These are phyloP conservation scores for Xestoiulus laeticollis DNA, from an alignment of 2,888 invertebrate genomes.

Conservation along the genomic window DNA sequence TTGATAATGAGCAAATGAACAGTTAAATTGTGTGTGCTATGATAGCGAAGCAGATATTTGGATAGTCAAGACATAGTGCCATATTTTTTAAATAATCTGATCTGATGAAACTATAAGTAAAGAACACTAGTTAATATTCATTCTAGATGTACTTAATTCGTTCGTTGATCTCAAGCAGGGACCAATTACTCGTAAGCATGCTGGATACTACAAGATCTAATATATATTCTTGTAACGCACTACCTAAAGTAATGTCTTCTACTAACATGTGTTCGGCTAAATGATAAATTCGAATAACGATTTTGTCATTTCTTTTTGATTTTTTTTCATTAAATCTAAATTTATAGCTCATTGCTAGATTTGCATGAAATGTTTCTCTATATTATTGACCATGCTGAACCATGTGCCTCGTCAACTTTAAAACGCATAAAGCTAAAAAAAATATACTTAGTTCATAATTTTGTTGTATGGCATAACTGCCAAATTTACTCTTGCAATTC, in stretches of 20 bases:
- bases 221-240: neutral
- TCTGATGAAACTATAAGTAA: neutral
- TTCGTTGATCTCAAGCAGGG: neutral
- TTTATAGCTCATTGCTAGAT: neutral
- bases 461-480: neutral
- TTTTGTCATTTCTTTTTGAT: neutral
- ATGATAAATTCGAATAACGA: neutral
- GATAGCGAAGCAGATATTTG: neutral
- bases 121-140: neutral
- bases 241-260: neutral
- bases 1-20: neutral
- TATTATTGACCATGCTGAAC: neutral
- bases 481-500: neutral
- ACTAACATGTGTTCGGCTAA: neutral
- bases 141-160: neutral
- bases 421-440: neutral
- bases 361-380: neutral
- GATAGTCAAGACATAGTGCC: neutral
- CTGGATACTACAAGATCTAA: neutral
- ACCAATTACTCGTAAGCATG: constrained; percentile 23
- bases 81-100: neutral
- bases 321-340: neutral
- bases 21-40: neutral
- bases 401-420: neutral
- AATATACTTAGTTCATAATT: neutral